Evolutionary conservation across 2,797 vertebrate species (phyloP).

Genomic region (Acestrorhynchus altus): DNA sequence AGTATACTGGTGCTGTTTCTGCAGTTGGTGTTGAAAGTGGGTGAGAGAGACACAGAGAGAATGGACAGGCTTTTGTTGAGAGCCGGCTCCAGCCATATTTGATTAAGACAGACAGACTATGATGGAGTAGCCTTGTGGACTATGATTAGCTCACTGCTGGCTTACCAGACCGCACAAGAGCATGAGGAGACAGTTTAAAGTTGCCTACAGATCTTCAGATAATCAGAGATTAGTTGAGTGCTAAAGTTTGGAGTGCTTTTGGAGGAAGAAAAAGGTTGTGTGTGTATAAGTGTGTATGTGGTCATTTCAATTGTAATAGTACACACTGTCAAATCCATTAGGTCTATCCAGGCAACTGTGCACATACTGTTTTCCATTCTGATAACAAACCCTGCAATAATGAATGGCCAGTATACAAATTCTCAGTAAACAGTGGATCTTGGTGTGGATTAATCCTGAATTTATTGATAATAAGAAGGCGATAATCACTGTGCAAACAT

Average conservation of each 20-base stretch:
- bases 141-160: slow-evolving; percentile 70
- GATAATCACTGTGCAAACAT: neutral
- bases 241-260: slow-evolving; percentile 34
- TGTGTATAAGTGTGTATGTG: neutral
- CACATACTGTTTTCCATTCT: neutral
- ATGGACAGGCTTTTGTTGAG: slow-evolving; percentile 66
- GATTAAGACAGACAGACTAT: slow-evolving; percentile 69
- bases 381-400: neutral
- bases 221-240: slow-evolving; percentile 42
- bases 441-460: neutral
- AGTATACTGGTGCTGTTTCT: neutral
- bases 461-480: neutral
- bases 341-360: neutral
- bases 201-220: slow-evolving; percentile 45
- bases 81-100: slow-evolving; percentile 78
- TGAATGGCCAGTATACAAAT: neutral
- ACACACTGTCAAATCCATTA: no score
- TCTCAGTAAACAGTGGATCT: neutral
- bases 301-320: no score
- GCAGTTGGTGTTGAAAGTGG: slow-evolving; percentile 18
- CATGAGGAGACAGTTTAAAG: slow-evolving; percentile 34
- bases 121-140: slow-evolving; percentile 73
- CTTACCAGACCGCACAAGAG: slow-evolving; percentile 35
- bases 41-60: slow-evolving; percentile 12
- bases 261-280: neutral